Base-by-base conservation (phyloP, 2,888 invertebrate genomes). In the Chymomyza caudatula region DNA sequence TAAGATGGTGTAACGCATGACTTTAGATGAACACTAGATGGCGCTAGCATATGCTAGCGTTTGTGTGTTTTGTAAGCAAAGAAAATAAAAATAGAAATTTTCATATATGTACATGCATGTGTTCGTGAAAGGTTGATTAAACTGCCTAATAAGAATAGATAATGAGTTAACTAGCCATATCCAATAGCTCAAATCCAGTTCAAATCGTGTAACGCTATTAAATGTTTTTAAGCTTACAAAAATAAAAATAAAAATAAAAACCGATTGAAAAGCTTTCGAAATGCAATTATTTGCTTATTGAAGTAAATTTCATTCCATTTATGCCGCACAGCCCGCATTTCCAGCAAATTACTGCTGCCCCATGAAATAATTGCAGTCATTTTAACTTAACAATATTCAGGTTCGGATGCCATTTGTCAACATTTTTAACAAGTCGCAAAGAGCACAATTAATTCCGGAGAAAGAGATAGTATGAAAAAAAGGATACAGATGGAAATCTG, bases 361-460 rank as follows among this genome's bases (percentile, higher is more conserved):
- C 29, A 11, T 1, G 60, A 61, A 60, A 67, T 68, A 74, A 74
- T 70, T 70, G 70, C 69, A 71, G 65, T 59, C 69, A 76, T 76
- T 74, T 71, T 71, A 74, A 59, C 60, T 69, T 2, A 37, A 37
- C 29, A 37, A 4, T 11, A 37, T 37, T 37, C 3, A 3, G 11
- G 11, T 37, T 37, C 29, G 29, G 11, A 37, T 74, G 67, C 67
- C 69, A 69, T 75, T 69, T 75, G 74, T 71, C 71, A 74, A 71
- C 67, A 76, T 75, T 59, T 71, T 69, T 75, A 63, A 65, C 63
- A 71, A 67, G 72, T 60, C 70, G 60, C 69, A 75, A 67, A 64
- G 77, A 64, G 66, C 68, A 75, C 77, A 77, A 75, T 77, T 77
- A 77, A 37, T 2, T 37, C 29, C 2, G 11, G 11, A 37, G 29